phyloP scores from a whole-genome alignment of 2,888 invertebrate species.

The Dicranocentrus wangi region DNA sequence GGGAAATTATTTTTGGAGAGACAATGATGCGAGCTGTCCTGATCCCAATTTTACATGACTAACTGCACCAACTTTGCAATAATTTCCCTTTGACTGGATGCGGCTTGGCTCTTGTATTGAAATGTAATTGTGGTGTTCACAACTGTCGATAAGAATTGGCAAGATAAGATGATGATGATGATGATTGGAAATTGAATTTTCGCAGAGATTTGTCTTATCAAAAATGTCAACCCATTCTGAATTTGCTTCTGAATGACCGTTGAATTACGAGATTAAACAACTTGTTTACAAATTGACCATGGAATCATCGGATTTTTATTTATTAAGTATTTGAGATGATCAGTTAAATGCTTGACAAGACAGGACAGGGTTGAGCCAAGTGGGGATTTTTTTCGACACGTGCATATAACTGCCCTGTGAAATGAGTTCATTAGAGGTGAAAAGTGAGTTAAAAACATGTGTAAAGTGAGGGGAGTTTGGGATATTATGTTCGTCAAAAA shows the following conservation, averaged over 20 bases:
- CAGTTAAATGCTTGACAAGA: no score
- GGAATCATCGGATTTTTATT: no score
- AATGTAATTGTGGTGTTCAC: conserved; percentile 53
- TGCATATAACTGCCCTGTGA: neutral
- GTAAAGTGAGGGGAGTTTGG: no score
- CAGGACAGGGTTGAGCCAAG: conserved; percentile 11
- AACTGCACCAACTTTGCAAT: no score
- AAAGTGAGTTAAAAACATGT: neutral
- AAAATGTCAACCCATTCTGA: neutral
- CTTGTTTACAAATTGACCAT: conserved; percentile 27
- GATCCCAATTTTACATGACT: no score
- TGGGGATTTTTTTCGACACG: conserved; percentile 19
- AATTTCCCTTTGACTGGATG: conserved; percentile 41
- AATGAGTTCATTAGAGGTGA: neutral
- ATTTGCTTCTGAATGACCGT: conserved; percentile 11
- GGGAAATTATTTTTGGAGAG: no score
- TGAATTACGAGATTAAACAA: neutral
- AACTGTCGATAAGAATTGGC: no score
- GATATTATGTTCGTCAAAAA: neutral
- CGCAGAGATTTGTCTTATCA: neutral
- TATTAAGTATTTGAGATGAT: no score
- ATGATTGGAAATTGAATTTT: neutral
- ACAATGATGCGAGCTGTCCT: no score
- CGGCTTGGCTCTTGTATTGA: conserved; percentile 19
- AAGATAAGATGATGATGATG: conserved; percentile 17